Percentiles rank a stretch among this genome's conserved stretches.
These are phyloP conservation scores for Gortyna flavago DNA, from an alignment of 2,888 invertebrate genomes.

Conservation along the genomic window DNA sequence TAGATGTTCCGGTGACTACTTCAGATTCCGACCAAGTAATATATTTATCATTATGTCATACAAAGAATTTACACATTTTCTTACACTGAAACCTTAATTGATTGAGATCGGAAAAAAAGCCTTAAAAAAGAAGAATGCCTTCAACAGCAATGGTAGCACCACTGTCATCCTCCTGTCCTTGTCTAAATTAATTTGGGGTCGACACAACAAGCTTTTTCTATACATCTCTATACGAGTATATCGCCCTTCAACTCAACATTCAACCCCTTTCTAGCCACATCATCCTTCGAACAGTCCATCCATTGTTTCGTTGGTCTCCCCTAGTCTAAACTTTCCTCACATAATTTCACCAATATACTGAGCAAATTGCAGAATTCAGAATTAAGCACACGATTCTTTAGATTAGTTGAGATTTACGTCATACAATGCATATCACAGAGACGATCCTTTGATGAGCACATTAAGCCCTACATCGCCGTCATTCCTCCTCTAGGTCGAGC, in stretches of 20 bases:
- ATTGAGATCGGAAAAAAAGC: neutral
- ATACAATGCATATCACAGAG: conserved; percentile 9
- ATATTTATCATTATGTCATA: conserved; percentile 8
- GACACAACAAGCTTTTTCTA: neutral
- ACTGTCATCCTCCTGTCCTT: neutral
- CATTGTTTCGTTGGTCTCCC: neutral
- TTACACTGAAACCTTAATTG: neutral
- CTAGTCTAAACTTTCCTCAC: neutral
- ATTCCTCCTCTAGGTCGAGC: conserved; percentile 47
- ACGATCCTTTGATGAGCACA: conserved; percentile 34
- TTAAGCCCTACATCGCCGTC: conserved; percentile 25
- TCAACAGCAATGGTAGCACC: neutral
- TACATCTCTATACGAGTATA: neutral
- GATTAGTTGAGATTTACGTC: neutral
- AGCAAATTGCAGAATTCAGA: neutral
- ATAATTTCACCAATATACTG: neutral
- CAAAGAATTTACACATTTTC: conserved; percentile 27
- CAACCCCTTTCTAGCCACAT: neutral
- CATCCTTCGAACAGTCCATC: neutral
- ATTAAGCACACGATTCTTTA: conserved; percentile 29
- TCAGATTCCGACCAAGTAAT: conserved; percentile 31
- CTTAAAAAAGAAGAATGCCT: neutral
- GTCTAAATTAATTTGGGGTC: neutral
- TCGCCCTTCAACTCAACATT: neutral
- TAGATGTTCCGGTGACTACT: conserved; percentile 40